Evolutionary conservation across 2,113 vertebrate species (phyloP).

Genomic region (Macheiramphus alcinus): DNA sequence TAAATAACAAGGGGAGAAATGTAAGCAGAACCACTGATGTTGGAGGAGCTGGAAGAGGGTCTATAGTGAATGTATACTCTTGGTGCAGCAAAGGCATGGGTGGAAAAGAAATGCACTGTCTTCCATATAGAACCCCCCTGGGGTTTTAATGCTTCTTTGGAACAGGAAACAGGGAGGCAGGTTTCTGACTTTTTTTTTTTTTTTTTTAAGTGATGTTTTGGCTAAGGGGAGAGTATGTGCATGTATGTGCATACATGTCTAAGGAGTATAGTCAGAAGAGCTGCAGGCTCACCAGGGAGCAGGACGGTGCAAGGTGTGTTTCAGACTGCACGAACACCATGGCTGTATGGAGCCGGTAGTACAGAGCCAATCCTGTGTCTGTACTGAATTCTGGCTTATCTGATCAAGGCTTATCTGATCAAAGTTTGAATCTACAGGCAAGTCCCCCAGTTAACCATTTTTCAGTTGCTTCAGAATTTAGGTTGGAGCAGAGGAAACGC

Average conservation of each 20-base stretch:
- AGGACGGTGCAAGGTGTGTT: not conserved
- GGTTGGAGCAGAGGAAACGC: rapidly evolving
- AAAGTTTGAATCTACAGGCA: not conserved
- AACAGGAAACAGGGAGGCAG: not conserved
- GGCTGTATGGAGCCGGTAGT: not conserved
- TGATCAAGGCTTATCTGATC: not conserved
- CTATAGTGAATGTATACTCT: not conserved
- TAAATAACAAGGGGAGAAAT: not conserved
- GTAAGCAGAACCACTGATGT: not conserved
- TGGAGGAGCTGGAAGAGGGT: not conserved
- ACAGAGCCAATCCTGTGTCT: not conserved
- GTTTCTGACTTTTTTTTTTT: not conserved
- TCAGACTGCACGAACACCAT: not conserved
- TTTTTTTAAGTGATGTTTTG: not conserved
- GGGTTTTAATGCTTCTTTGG: not conserved
- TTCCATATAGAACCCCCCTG: not conserved
- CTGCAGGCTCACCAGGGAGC: not conserved
- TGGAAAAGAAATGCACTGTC: rapidly evolving
- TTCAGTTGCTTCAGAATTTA: not conserved
- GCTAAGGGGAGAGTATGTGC: too few species aligned
- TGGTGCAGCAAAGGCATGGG: not conserved
- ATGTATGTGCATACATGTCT: rapidly evolving
- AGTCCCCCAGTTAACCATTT: not conserved
- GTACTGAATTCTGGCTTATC: not conserved
- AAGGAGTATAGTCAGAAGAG: not conserved